Evolutionary conservation across 2,113 vertebrate genomes (phyloP), one percentile per base, ranked within the genome.

Genomic region (Apteryx owenii): DNA sequence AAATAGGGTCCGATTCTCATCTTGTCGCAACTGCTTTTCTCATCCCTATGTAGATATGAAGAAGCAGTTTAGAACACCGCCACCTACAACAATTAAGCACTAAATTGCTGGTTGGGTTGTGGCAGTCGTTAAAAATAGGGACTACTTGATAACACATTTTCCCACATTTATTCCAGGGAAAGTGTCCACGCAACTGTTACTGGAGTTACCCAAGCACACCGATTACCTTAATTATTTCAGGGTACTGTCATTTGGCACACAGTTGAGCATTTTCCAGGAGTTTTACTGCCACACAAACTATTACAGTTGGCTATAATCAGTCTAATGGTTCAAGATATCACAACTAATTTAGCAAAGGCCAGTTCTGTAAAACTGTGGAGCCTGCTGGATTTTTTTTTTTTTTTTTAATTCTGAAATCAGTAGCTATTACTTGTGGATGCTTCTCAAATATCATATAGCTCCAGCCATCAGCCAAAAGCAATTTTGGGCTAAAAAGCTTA

Each of bases 361-460:
- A 85, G 33, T 51, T 29, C 10, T 33, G 5, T 36, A 70, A 79
- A 90, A 94, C 53, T 91, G 21, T 33, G 10, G 19, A 94, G 58
- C 92, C 53, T 62, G 25, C 7, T 10, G 26, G 21, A 72, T 90
- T 92, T 58, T 68, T 88, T 86, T 48, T 36, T 83, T 38, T 38
- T 64, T 64, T 58, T 83, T 46, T 36, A 12, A 78, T 93, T 92
- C 64, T 54, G 40, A 26, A 87, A 77, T 72, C 22, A 81, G 0
- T 0, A 58, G 40, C 10, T 82, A 70, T 93, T 61, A 48, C 42
- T 88, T 83, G 18, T 72, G 15, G 26, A 66, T 70, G 48, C 8
- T 93, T 91, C 48, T 91, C 15, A 92, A 89, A 29, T 85, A 40
- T 88, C 85, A 56, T 56, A 58, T 26, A 93, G 64, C 79, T 94